phyloP scores from a whole-genome alignment of 2,113 vertebrate genomes.

The Dasyprocta punctata region DNA sequence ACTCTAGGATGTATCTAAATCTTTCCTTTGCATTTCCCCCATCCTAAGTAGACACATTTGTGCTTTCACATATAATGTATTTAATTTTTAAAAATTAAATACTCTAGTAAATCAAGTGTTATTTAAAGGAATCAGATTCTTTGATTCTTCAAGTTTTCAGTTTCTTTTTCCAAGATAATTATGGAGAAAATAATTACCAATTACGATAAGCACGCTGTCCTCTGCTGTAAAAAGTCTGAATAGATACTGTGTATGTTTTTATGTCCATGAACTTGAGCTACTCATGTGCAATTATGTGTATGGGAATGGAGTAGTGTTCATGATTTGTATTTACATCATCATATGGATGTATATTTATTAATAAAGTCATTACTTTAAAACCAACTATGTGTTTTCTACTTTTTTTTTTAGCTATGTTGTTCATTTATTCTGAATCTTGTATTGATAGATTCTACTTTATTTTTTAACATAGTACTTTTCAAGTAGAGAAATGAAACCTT shows the following conservation, averaged over 20 bases:
- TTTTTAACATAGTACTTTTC: neutral
- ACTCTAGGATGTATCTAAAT: conserved; percentile 83
- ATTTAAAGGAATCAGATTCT: conserved; percentile 83
- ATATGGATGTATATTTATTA: conserved; percentile 93
- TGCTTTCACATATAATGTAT: conserved; percentile 74
- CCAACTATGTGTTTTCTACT: neutral
- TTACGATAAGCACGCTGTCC: conserved; percentile 86
- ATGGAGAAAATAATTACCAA: conserved; percentile 82
- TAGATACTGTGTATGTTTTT: conserved; percentile 91
- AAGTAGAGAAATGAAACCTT: neutral
- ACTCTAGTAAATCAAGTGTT: conserved; percentile 63
- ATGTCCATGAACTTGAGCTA: conserved; percentile 91
- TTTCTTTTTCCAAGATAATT: conserved; percentile 85
- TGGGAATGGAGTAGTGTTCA: conserved; percentile 92
- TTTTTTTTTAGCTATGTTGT: too few relatives aligned
- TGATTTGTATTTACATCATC: conserved; percentile 91
- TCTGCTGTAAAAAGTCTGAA: conserved; percentile 91
- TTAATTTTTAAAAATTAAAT: conserved; percentile 80
- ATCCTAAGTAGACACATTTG: conserved; percentile 75
- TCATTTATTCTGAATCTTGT: too few relatives aligned
- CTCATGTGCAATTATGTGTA: conserved; percentile 92
- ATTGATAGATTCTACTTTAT: conserved; percentile 40
- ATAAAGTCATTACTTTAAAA: conserved; percentile 90
- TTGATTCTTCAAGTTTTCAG: conserved; percentile 81
- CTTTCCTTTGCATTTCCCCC: conserved; percentile 75